These are phyloP conservation scores for Dicyrtomina minuta DNA, from an alignment of 2,888 invertebrate genomes.

Conservation along the genomic window DNA sequence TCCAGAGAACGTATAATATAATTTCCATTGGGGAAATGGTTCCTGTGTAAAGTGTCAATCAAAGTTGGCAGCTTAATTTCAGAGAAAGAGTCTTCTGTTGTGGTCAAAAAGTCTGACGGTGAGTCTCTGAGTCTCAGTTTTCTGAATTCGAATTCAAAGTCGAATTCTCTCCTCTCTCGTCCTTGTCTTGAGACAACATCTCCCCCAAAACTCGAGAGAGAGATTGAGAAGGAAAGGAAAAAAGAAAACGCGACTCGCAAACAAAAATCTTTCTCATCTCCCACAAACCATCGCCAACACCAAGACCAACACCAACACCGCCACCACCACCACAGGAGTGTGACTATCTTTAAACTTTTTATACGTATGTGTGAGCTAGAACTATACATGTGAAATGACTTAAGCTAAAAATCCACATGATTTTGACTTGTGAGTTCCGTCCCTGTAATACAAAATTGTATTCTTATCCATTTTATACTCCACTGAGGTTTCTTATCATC, in stretches of 20 bases:
- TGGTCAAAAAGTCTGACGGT: slow-evolving; percentile 8
- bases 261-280: slow-evolving; percentile 17
- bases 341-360: slow-evolving; percentile 2
- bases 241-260: slow-evolving; percentile 26
- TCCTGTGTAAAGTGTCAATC: slow-evolving; percentile 42
- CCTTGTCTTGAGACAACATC: no score
- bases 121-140: neutral
- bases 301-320: no score
- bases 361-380: no score
- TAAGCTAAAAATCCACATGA: neutral
- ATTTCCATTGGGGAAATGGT: slow-evolving; percentile 28
- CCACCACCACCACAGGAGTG: slow-evolving; percentile 14
- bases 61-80: slow-evolving; percentile 45
- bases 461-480: no score
- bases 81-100: slow-evolving; percentile 28
- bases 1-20: slow-evolving; percentile 22
- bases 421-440: no score
- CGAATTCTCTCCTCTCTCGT: no score
- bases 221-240: slow-evolving; percentile 6
- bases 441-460: no score
- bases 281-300: no score
- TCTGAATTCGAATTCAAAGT: no score
- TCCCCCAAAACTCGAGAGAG: neutral
- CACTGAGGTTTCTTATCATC: no score
- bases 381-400: neutral